Base-by-base conservation (phyloP, 2,797 vertebrate species). In the Catharus ustulatus region DNA sequence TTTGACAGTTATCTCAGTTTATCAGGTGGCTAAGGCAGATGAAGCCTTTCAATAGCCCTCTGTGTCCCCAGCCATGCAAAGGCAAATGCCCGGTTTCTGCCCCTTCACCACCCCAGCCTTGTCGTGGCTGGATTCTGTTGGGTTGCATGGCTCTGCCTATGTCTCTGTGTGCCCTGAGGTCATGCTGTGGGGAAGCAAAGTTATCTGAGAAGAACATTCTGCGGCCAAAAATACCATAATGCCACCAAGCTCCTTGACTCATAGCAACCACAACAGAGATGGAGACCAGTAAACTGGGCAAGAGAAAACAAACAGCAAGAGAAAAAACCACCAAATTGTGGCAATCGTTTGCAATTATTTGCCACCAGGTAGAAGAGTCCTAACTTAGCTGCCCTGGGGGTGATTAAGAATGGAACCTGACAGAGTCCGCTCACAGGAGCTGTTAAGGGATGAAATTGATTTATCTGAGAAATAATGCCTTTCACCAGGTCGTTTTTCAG, bases 111-210 rank as follows among this genome's bases (percentile, higher is more conserved):
- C 18, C 42, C 5, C 5, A 57, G 63, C 49, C 2, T 1, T 26
- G 10, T 13, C 0, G 0, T 32, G 46, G 66, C 49, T 42, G 32
- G 52, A 1, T 27, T 46, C 48, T 3, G 0, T 10, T 45, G 66
- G 42, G n/a, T 27, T 89, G 15, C 1, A 0, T 10, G 36, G 55
- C 10, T 87, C 48, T 58, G 78, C 43, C 49, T 7, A 4, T 3
- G 3, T 67, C 45, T 54, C 51, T 1, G 0, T 1, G 1, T 38
- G 48, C 49, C 67, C 57, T 30, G 30, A 42, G n/a, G 52, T 61
- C 49, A 42, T 57, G 64, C 51, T 66, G 30, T 36, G 46, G 49
- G 55, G 29, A 61, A 87, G 73, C 26, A 59, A n/a, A 66, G 15
- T 38, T 77, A 19, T 22, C 68, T 57, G 61, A 30, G 68, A 45